phyloP scores from a whole-genome alignment of 2,888 invertebrate species.

The Orgyia antiqua region DNA sequence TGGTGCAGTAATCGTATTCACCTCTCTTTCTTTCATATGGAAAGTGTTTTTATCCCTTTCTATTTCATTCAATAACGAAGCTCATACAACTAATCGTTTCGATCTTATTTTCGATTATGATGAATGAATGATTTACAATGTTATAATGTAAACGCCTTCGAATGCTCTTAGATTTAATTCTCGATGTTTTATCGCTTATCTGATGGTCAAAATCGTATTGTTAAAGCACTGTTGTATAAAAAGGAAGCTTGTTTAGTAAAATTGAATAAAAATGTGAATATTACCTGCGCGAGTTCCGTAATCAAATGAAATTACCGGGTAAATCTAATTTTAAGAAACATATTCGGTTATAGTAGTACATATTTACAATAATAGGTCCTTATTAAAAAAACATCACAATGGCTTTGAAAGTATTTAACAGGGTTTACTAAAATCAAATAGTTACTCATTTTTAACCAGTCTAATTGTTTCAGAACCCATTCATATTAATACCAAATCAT shows the following conservation, averaged over 20 bases:
- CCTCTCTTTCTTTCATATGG: constrained; percentile 21
- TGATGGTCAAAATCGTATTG: constrained; percentile 3
- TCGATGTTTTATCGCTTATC: neutral
- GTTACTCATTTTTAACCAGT: too few species aligned
- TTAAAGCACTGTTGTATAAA: neutral
- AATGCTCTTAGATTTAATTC: constrained; percentile 8
- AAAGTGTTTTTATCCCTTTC: constrained; percentile 21
- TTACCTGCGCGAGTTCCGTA: too few species aligned
- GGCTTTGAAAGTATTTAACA: too few species aligned
- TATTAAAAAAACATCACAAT: too few species aligned
- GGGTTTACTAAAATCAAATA: too few species aligned
- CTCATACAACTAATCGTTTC: constrained; percentile 27
- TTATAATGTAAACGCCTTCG: constrained; percentile 23
- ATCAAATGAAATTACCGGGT: too few species aligned
- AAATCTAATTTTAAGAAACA: too few species aligned
- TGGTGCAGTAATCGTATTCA: constrained; percentile 32
- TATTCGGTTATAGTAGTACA: too few species aligned
- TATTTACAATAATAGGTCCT: too few species aligned
- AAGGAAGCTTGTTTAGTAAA: neutral
- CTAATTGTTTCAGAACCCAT: too few species aligned
- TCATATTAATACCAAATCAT: too few species aligned
- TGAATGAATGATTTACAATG: constrained; percentile 49
- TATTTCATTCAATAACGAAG: constrained; percentile 43
- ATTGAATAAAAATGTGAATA: too few species aligned
- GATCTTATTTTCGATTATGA: constrained; percentile 47